Percentiles rank a stretch among this genome's conserved stretches.
Conservation (phyloP, 2,797 vertebrate species). For the Echiichthys vipera region DNA sequence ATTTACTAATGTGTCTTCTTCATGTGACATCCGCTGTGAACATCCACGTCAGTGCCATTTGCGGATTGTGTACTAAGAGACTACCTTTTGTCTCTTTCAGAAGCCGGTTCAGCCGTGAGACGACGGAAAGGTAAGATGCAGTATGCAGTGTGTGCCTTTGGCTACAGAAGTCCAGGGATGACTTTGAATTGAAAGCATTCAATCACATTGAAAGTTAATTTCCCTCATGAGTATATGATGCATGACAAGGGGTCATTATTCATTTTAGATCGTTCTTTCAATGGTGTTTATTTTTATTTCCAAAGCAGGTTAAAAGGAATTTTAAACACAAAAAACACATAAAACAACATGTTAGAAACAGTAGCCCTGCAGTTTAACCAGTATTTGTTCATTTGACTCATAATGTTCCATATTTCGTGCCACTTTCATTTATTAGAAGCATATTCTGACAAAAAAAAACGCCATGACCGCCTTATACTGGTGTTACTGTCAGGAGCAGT, state of each 20-base stretch:
- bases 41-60: constrained; percentile 8
- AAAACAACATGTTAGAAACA: no score
- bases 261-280: constrained; percentile 12
- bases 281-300: neutral
- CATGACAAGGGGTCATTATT: constrained; percentile 15
- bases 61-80: constrained; percentile 5
- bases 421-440: neutral
- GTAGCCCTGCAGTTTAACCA: neutral
- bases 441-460: neutral
- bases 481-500: no score
- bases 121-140: constrained; percentile 23
- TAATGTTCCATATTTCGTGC: neutral
- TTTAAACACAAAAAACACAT: no score
- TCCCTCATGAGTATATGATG: constrained; percentile 47
- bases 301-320: neutral
- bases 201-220: constrained; percentile 71
- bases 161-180: constrained; percentile 38
- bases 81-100: constrained; percentile 46
- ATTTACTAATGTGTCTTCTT: constrained; percentile 82
- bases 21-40: constrained; percentile 52
- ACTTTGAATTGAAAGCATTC: constrained; percentile 71
- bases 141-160: constrained; percentile 43
- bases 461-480: no score
- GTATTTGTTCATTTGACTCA: constrained; percentile 1
- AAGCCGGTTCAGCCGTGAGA: constrained; percentile 24